phyloP scores from a whole-genome alignment of 2,113 vertebrate genomes.

The Mustela nigripes region DNA sequence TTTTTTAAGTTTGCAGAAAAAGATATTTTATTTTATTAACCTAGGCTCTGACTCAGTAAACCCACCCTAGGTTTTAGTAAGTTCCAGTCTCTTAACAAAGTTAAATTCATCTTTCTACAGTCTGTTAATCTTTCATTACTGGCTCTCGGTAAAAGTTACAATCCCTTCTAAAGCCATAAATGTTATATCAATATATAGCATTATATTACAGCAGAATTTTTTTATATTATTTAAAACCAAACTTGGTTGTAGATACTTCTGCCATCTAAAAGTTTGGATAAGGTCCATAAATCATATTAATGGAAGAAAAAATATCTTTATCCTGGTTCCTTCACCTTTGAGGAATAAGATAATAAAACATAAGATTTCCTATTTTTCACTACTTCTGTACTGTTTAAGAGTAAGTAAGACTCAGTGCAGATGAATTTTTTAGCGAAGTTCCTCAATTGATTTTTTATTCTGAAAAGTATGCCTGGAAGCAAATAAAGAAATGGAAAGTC shows the following conservation, averaged over 20 bases:
- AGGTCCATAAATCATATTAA: background rate
- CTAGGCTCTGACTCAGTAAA: background rate
- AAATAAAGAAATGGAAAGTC: background rate
- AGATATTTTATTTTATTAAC: constrained; percentile 49
- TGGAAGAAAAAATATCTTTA: background rate
- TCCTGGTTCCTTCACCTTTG: background rate
- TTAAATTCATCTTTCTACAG: constrained; percentile 49
- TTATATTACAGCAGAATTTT: background rate
- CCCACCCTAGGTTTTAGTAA: background rate
- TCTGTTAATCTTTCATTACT: constrained; percentile 52
- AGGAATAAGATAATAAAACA: background rate
- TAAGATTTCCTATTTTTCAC: background rate
- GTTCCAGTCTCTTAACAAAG: constrained; percentile 1
- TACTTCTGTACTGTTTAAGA: background rate
- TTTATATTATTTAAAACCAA: constrained; percentile 41
- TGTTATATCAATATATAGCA: constrained; percentile 38
- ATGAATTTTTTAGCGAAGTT: background rate
- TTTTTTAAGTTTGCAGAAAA: constrained; percentile 46
- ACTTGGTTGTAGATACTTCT: background rate
- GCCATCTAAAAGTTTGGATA: constrained; percentile 36
- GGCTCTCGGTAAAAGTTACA: constrained; percentile 49
- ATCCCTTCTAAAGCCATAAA: constrained; percentile 48
- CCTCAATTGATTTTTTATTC: constrained; percentile 17
- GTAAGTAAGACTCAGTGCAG: background rate
- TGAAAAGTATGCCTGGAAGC: background rate